Base-by-base conservation (phyloP, 2,797 vertebrate genomes). In the Molossus molossus region DNA sequence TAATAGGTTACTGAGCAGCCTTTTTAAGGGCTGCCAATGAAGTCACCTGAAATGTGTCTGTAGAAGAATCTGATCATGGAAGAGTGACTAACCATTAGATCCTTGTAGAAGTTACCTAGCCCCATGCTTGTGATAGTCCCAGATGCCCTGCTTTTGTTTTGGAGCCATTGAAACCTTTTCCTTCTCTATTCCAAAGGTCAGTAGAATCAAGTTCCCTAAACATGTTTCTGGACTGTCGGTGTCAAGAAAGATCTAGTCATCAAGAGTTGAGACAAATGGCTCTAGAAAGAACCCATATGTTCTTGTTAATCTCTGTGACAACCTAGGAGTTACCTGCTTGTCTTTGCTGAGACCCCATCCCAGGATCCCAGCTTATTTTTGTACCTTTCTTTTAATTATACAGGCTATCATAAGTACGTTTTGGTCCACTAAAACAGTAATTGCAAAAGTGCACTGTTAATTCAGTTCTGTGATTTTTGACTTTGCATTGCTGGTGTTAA, bases 151-250 rank as follows among this genome's bases (percentile, higher is more conserved):
- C 69, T 94, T 96, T 98, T 96, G 67, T 87, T 96, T 97, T 96
- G 84, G 81, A 94, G 86, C 64, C 45, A 18, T 21, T 94, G 94
- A 70, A 85, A 97, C 69, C 58, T 94, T 97, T 96, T 95, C 96
- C 96, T 97, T 88, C 77, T 97, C 93, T 91, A 40, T 87, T 96
- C 90, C 87, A 87, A 97, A 97, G n/a, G 82, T 96, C 86, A 75
- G 67, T 86, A 96, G 55, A 96, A 89, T 97, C 80, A 97, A 87
- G 77, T 97, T 97, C 84, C 77, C 89, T 97, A 93, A 94, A 96
- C 77, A 92, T 94, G 90, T 92, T 96, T 85, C 75, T 97, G 94
- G 93, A 97, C 15, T 96, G 75, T 85, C 75, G 95, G 95, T 97
- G 94, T 94, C 65, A 95, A 97, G 77, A 94, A 93, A 97, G 93